Evolutionary conservation across 2,113 vertebrate species (phyloP).

Genomic region (Lycaon pictus): DNA sequence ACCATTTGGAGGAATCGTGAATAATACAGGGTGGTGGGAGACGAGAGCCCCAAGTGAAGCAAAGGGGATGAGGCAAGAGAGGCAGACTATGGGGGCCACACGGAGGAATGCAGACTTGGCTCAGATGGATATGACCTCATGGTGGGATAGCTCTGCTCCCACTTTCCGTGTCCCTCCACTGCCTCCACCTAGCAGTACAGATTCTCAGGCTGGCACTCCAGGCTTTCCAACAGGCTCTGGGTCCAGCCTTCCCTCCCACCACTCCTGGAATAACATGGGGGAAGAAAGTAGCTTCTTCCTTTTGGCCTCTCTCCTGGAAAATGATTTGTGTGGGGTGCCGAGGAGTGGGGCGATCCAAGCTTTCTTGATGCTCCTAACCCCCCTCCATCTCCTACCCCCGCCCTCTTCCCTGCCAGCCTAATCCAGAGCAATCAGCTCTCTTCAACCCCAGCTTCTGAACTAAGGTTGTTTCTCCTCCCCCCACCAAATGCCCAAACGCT

Average conservation of each 20-base stretch:
- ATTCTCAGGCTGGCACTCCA: not conserved
- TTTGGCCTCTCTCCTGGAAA: conserved; percentile 3
- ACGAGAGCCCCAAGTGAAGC: not conserved
- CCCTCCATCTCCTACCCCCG: not conserved
- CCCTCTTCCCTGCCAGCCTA: not conserved
- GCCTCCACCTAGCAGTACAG: not conserved
- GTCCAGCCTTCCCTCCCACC: not conserved
- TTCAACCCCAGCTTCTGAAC: not conserved
- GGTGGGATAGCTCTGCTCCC: not conserved
- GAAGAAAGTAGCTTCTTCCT: not conserved
- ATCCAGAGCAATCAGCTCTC: not conserved
- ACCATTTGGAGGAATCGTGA: not conserved
- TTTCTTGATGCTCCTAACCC: accelerated
- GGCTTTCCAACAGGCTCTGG: not conserved
- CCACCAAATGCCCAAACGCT: not conserved
- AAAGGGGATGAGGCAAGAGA: not conserved
- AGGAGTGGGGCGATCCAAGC: not conserved
- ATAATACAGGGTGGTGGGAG: not conserved
- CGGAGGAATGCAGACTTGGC: not conserved
- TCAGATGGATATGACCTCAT: not conserved
- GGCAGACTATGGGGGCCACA: not conserved
- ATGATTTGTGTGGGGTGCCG: not conserved
- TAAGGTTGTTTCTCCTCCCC: not conserved
- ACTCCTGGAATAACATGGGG: not conserved
- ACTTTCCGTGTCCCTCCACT: not conserved